phyloP scores from a whole-genome alignment of 1,140 invertebrate genomes.

The Hylaeus volcanicus region DNA sequence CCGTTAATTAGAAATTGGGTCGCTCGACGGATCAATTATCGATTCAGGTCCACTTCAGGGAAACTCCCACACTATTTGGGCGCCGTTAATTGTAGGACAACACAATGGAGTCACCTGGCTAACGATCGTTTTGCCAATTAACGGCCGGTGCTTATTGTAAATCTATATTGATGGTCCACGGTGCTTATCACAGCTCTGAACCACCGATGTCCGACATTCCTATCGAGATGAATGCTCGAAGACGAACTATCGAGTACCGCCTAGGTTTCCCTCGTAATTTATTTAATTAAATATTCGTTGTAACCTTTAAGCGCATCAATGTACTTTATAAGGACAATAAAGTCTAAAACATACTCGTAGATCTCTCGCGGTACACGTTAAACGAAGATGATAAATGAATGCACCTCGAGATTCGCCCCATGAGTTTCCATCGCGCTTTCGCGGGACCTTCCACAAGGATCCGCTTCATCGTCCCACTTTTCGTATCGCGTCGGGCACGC shows the following conservation, averaged over 20 bases:
- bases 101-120: not conserved
- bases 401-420: not conserved
- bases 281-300: too few species aligned
- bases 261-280: too few species aligned
- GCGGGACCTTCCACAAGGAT: not conserved
- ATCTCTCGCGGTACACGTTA: not conserved
- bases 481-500: not conserved
- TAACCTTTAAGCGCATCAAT: too few species aligned
- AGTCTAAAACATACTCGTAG: too few species aligned
- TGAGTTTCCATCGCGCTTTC: not conserved
- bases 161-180: not conserved
- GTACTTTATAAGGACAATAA: too few species aligned
- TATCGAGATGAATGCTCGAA: not conserved
- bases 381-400: not conserved
- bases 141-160: not conserved
- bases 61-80: constrained; percentile 2
- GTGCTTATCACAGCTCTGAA: not conserved
- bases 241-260: too few species aligned
- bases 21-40: constrained; percentile 15
- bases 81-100: constrained; percentile 18
- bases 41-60: constrained; percentile 17
- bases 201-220: too few species aligned
- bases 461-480: not conserved
- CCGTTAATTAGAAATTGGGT: constrained; percentile 27
- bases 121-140: constrained; percentile 20